Evolutionary conservation across 2,797 vertebrate genomes (phyloP).

Genomic region (Sus cebifrons): DNA sequence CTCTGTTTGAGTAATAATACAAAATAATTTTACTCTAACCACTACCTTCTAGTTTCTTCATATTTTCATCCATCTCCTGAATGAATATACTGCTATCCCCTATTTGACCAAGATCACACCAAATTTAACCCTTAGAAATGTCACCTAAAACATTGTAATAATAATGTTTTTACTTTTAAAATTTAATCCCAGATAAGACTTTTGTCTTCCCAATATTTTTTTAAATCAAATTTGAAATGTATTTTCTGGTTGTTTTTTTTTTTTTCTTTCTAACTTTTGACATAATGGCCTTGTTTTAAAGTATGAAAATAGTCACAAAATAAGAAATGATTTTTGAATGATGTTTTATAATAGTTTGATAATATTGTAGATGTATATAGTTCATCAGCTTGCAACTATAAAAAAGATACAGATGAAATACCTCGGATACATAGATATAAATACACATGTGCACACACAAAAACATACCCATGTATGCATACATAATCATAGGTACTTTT

Average conservation of each 20-base stretch:
- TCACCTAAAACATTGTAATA: not conserved
- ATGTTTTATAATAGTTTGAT: not conserved
- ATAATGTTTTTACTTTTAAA: constrained; percentile 54
- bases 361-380: not conserved
- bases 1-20: not conserved
- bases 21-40: constrained; percentile 33
- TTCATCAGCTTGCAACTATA: not conserved
- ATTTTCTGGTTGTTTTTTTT: constrained; percentile 16
- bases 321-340: constrained; percentile 9
- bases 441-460: not conserved
- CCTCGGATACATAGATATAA: not conserved
- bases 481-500: not conserved
- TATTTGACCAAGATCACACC: not conserved
- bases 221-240: constrained; percentile 50
- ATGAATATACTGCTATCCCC: not conserved
- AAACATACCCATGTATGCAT: not conserved
- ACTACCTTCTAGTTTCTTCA: not conserved
- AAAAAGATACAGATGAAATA: not conserved
- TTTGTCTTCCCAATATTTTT: constrained; percentile 40
- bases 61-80: not conserved
- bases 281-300: constrained; percentile 25
- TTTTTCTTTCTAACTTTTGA: constrained; percentile 12
- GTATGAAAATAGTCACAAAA: not conserved
- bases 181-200: not conserved
- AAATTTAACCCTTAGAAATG: constrained; percentile 32